Evolutionary conservation across 2,888 invertebrate genomes (phyloP), one percentile per base, ranked within the genome.

Genomic region (Hartigia nigra): DNA sequence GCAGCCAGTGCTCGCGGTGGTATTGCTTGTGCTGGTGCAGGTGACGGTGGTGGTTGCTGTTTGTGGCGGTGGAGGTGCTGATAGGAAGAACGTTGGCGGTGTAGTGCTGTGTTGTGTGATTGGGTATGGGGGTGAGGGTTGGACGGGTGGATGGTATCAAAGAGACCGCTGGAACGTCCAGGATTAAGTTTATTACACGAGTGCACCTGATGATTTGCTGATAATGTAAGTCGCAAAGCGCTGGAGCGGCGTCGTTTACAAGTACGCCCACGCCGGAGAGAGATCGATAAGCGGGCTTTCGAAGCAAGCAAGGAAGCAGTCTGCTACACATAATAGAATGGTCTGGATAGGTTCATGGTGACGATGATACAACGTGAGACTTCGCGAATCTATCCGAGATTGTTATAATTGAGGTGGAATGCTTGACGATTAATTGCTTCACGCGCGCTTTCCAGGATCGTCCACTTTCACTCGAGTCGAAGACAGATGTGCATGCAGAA

Each of bases 231-330:
- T 72, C 72, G 70, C 35, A 36, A 70, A 32, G 70, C n/a, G 72
- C 12, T 76, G 31, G 34, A 76, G 36, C 76, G 76, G 80, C 81
- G 82, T 82, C 74, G 76, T 80, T 79, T 70, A 69, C 70, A 70
- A 77, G 78, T 76, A 81, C 78, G 82, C 82, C 83, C 81, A 82
- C 81, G 79, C 81, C 80, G 83, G 80, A 80, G 81, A 39, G 77
- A 82, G 81, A 84, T 84, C 84, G 82, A 84, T 84, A 84, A 80
- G 80, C 83, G 77, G 77, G 70, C 31, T 72, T 72, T 72, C 72
- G 72, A 72, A 72, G 72, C 72, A 34, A 72, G 72, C 39, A 55
- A 72, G 55, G 55, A 55, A 55, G 55, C 55, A 55, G 55, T 55
- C 55, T 55, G 23, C 55, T 23, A 23, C 23, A 55, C 55, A 39